Percentiles rank a stretch among this genome's conserved stretches.
These are phyloP conservation scores for Drosophila colorata DNA, from an alignment of 2,888 invertebrate genomes.

Conservation along the genomic window DNA sequence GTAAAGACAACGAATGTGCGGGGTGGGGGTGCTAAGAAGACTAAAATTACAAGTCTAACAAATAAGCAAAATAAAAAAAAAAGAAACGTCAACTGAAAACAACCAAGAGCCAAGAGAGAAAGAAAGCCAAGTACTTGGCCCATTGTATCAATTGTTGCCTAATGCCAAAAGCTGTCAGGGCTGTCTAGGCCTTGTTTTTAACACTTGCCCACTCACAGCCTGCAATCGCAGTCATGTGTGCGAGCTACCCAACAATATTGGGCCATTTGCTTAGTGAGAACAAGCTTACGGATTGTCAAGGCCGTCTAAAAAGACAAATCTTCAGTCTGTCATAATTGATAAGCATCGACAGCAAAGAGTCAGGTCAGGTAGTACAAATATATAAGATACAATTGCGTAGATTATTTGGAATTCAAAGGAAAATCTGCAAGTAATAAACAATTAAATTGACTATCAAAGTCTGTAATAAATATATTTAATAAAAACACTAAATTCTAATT, in stretches of 20 bases:
- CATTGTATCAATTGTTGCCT: slow-evolving; percentile 56
- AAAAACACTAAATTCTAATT: too few relatives aligned
- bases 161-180: slow-evolving; percentile 56
- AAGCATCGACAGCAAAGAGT: not conserved
- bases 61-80: slow-evolving; percentile 51
- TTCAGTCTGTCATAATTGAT: slow-evolving; percentile 18
- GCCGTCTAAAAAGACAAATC: slow-evolving; percentile 17
- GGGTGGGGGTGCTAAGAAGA: slow-evolving; percentile 8
- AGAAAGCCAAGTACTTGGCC: slow-evolving; percentile 6
- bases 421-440: too few relatives aligned
- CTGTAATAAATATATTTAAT: too few relatives aligned
- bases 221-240: not conserved
- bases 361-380: too few relatives aligned
- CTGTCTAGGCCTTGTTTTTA: slow-evolving; percentile 24
- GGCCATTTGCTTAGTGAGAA: slow-evolving; percentile 72
- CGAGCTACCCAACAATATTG: slow-evolving; percentile 31
- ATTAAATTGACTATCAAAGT: too few relatives aligned
- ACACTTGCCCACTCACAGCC: not conserved
- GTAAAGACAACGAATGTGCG: slow-evolving; percentile 36
- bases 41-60: slow-evolving; percentile 51
- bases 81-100: not conserved
- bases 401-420: too few relatives aligned
- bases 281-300: slow-evolving; percentile 34
- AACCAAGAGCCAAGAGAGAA: slow-evolving; percentile 18
- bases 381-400: too few relatives aligned